Evolutionary conservation across 2,113 vertebrate species (phyloP).

Genomic region (Lanius collurio): DNA sequence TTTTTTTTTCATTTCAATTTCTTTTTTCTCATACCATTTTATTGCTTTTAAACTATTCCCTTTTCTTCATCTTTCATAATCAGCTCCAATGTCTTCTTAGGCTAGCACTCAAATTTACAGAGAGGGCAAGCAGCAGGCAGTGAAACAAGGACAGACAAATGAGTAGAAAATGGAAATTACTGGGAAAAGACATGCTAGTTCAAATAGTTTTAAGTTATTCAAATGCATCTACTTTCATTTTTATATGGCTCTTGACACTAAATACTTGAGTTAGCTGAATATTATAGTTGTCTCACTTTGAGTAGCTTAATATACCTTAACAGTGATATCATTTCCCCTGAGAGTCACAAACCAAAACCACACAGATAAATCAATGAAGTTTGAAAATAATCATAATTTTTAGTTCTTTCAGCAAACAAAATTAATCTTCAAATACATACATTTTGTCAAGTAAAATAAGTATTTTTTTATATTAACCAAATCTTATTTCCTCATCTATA

Average conservation of each 20-base stretch:
- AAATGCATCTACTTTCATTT: background rate
- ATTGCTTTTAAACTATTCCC: slow-evolving; percentile 21
- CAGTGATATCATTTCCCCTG: background rate
- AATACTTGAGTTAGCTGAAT: background rate
- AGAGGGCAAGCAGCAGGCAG: background rate
- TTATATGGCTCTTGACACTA: background rate
- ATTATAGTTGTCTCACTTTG: background rate
- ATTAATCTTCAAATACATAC: background rate
- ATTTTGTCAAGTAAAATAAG: background rate
- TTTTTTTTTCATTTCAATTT: background rate
- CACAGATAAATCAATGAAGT: background rate
- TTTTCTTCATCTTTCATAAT: slow-evolving; percentile 23
- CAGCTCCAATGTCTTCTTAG: background rate
- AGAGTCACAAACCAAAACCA: background rate
- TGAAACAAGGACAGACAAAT: background rate
- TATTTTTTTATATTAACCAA: background rate
- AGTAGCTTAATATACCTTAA: background rate
- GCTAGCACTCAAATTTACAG: background rate
- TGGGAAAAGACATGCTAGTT: background rate
- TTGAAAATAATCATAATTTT: background rate
- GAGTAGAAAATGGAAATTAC: background rate
- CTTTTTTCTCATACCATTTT: slow-evolving; percentile 30
- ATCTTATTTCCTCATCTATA: background rate
- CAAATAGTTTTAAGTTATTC: background rate
- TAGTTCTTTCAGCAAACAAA: background rate